Evolutionary conservation across 1,140 invertebrate species (phyloP).

Genomic region (Heliconius hermathena): DNA sequence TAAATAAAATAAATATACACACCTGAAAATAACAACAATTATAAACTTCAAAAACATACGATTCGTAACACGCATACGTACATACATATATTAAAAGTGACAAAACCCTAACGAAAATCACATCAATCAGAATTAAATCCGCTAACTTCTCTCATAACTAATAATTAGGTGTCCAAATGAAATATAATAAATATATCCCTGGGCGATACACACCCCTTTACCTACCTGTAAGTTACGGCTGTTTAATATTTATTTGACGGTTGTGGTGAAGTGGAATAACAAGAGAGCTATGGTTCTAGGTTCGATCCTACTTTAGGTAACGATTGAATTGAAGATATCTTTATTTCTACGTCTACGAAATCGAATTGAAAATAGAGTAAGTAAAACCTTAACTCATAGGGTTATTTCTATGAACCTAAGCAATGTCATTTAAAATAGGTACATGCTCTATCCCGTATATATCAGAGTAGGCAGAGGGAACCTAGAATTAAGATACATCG

Average conservation of each 20-base stretch:
- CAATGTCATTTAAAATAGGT: too few species aligned
- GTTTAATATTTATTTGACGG: constrained; percentile 10
- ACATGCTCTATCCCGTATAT: too few species aligned
- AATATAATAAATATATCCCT: constrained; percentile 36
- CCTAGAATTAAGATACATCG: too few species aligned
- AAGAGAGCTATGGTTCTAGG: not conserved
- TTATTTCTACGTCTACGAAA: too few species aligned
- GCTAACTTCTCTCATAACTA: constrained; percentile 37
- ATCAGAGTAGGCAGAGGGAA: too few species aligned
- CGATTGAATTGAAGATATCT: not conserved
- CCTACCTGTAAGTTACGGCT: constrained; percentile 16
- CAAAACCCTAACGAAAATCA: constrained; percentile 31
- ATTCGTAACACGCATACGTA: not conserved
- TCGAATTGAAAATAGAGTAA: too few species aligned
- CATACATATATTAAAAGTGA: constrained; percentile 31
- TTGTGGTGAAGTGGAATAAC: not conserved
- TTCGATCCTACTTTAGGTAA: not conserved
- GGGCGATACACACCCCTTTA: constrained; percentile 29
- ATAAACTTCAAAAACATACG: constrained; percentile 2
- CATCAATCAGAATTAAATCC: constrained; percentile 37
- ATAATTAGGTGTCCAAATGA: constrained; percentile 35
- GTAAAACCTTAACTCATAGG: too few species aligned
- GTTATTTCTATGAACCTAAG: too few species aligned
- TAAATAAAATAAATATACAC: too few species aligned
- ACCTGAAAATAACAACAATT: not conserved